Percentiles rank a stretch among this genome's conserved stretches.
These are phyloP conservation scores for Sipha flava DNA, from an alignment of 1,140 invertebrate genomes.

Conservation along the genomic window DNA sequence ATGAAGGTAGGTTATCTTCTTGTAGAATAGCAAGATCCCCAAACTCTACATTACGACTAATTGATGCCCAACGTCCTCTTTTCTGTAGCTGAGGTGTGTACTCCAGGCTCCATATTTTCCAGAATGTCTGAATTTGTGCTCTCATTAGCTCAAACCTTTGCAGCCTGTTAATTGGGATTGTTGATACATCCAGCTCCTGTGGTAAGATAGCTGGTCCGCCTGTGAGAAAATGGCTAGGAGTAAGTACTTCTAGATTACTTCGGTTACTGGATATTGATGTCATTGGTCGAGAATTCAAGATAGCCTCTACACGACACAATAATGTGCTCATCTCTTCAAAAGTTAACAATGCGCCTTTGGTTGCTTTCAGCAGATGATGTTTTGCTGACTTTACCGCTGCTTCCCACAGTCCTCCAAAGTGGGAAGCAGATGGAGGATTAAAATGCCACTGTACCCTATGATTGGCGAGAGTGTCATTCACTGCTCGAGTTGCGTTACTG, in stretches of 20 bases:
- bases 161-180: no score
- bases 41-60: constrained; percentile 35
- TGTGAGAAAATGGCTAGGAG: constrained; percentile 41
- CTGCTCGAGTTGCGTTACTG: not conserved
- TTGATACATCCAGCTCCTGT: not conserved
- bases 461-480: not conserved
- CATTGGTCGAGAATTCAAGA: constrained; percentile 39
- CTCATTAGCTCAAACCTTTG: constrained; percentile 39
- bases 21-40: constrained; percentile 42
- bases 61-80: constrained; percentile 37
- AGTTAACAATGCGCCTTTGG: no score
- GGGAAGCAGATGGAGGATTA: not conserved
- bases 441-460: not conserved
- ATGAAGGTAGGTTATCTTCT: constrained; percentile 40
- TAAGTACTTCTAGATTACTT: constrained; percentile 36
- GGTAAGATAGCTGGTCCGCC: not conserved
- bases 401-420: not conserved
- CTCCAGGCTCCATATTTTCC: constrained; percentile 41
- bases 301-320: no score
- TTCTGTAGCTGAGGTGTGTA: constrained; percentile 40
- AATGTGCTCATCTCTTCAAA: no score
- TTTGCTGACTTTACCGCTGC: no score
- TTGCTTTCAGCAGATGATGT: no score
- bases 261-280: constrained; percentile 36
- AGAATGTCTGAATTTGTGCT: constrained; percentile 38